Evolutionary conservation across 2,888 invertebrate genomes (phyloP), one percentile per base, ranked within the genome.

Genomic region (Troglohyphantes excavatus): DNA sequence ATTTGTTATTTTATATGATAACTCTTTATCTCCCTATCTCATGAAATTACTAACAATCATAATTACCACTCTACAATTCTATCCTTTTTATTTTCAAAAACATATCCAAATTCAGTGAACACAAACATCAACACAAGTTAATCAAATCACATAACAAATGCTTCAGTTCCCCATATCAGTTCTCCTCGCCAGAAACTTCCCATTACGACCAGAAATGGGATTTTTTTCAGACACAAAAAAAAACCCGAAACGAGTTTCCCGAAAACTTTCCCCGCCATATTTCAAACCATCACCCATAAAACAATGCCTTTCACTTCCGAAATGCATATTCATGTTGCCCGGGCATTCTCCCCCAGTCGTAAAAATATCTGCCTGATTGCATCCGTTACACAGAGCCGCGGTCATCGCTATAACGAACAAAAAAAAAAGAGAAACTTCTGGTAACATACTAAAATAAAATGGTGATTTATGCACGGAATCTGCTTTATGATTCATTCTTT

Each of bases 281-380:
- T 73, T 73, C 73, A 73, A 26, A 26, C 26, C 73, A 11, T 23
- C 46, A 53, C 26, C 23, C 73, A 73, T 73, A 46, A 73, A 73
- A 73, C 73, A 73, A 73, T 73, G 26, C 26, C 53, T 73, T 53
- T 23, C 53, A 53, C 73, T 73, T 73, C 73, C 73, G 73, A 73
- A 73, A 73, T 73, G 73, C 73, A 73, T 73, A 73, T 73, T 73
- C 53, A 73, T 73, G 53, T 43, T 11, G 46, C 53, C 26, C 43
- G 46, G 17, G 27, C 21, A 23, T 17, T 39, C 39, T 39, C 9
- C 39, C 39, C 29, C 27, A 19, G 21, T 75, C 75, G 61, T 75
- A 75, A 75, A 73, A 75, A 17, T 29, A 29, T 53, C 26, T 75
- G 61, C 19, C 33, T 61, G 61, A 59, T 75, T 75, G 59, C 61